Base-by-base conservation (phyloP, 1,140 invertebrate genomes). In the Brachionus manjavacas region DNA sequence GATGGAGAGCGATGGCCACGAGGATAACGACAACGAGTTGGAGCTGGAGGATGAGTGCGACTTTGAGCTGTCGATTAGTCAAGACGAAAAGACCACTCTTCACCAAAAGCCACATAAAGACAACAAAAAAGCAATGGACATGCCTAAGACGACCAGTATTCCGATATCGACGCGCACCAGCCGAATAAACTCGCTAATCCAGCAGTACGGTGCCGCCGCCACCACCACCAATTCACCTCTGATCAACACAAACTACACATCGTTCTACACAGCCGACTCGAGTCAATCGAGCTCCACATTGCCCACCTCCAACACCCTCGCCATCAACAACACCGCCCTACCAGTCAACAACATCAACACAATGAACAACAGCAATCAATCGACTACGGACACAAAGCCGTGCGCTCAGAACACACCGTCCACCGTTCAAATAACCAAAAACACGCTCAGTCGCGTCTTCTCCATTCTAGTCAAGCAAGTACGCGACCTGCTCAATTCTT, bases 21-120 rank as follows among this genome's bases (percentile, higher is more conserved):
- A 46, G 0, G 11, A 20, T 39, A 94, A 94, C 52, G 94, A 46
- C n/a, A n/a, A n/a, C 11, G 39, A 46, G 3, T 2, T 20, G 64
- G 94, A 94, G 49, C 94, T 95, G 86, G 86, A 94, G 85, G 91
- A 92, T 3, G 94, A 95, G 85, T 95, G 97, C 87, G 93, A 95
- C 86, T 91, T 97, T 0, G 95, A 97, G 88, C 91, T 95, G 46
- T 91, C 94, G 86, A 92, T 91, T 72, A 87, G 86, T n/a, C n/a
- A n/a, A n/a, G 43, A 31, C 23, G 83, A 52, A n/a, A 25, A n/a
- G n/a, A n/a, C n/a, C n/a, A n/a, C n/a, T n/a, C n/a, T n/a, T n/a
- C n/a, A n/a, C n/a, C n/a, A n/a, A n/a, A n/a, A n/a, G n/a, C n/a
- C n/a, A n/a, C n/a, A n/a, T n/a, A n/a, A n/a, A n/a, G n/a, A n/a